Conservation (phyloP, 1,140 invertebrate species). For the Diachasmimorpha longicaudata region DNA sequence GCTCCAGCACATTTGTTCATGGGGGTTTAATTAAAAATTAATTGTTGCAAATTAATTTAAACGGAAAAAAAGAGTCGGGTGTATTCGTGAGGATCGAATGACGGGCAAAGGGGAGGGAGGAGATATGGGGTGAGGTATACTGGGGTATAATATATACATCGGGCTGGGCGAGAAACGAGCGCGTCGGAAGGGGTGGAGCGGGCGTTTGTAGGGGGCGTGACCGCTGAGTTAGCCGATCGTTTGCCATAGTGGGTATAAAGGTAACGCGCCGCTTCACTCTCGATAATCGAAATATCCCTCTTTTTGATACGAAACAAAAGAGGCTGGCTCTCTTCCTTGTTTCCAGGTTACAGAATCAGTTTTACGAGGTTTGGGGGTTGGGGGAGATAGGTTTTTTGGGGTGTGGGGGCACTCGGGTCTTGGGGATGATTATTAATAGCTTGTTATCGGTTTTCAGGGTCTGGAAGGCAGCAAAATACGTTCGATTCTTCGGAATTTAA, state of each 20-base stretch:
- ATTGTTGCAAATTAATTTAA: constrained; percentile 61
- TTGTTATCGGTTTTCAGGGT: constrained; percentile 44
- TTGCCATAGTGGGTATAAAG: constrained; percentile 36
- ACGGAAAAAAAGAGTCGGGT: constrained; percentile 45
- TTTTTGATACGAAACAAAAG: constrained; percentile 51
- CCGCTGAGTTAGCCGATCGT: constrained; percentile 58
- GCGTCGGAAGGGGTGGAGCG: constrained; percentile 51
- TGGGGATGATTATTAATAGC: constrained; percentile 51
- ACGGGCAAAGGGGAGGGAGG: constrained; percentile 28
- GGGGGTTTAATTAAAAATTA: constrained; percentile 60
- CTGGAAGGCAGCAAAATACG: background rate
- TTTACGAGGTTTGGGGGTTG: background rate
- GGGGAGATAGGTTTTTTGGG: constrained; percentile 7
- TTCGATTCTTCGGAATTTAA: no score
- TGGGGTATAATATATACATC: constrained; percentile 23
- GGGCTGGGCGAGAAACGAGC: constrained; percentile 14
- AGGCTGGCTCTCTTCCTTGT: background rate
- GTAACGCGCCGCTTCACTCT: constrained; percentile 28
- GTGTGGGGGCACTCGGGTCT: constrained; percentile 22
- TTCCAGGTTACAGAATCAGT: background rate
- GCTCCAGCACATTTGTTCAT: background rate
- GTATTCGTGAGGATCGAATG: background rate
- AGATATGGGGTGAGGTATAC: constrained; percentile 29
- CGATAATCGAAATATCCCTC: constrained; percentile 59
- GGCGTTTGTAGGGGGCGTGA: constrained; percentile 52